Base-by-base conservation (phyloP, 1,140 invertebrate species). In the Lasaia peninsularis region DNA sequence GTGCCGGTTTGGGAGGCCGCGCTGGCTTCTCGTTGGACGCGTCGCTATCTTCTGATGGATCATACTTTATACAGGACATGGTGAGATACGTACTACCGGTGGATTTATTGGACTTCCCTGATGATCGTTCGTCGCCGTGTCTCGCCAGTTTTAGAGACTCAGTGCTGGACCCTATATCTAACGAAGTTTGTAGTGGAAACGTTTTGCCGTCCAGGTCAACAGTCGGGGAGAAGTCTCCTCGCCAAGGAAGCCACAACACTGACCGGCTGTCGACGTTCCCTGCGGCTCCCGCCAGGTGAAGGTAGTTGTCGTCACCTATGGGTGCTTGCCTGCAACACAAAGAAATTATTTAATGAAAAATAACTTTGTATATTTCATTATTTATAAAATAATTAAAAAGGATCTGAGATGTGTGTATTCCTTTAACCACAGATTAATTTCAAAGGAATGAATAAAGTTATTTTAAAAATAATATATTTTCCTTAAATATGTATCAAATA, bases 261-360 rank as follows among this genome's bases (percentile, higher is more conserved):
- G 68, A 63, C 1, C 75, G 73, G 51, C 68, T 67, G 37, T 75
- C 75, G 35, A 73, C 69, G 62, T 62, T 72, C 16, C 65, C 73
- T n/a, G 73, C 73, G 12, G 82, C 78, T 16, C 82, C 83, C 33
- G 79, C 82, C n/a, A 89, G 60, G 56, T 89, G 91, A 56, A 96
- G 90, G 80, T 97, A 96, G 83, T 96, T 96, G 80, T 96, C 95
- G 77, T 96, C 95, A 56, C 95, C 96, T 65, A 97, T 96, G 6
- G 96, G 96, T 49, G 95, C 94, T 91, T 96, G 94, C 68, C 94
- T 95, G 76, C 49, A 67, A 69, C 33, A 33, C 64, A 12, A 48
- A 56, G 51, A 60, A 40, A 53, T 21, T n/a, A n/a, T 28, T 28
- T 28, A 28, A 28, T 28, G 2, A 28, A 28, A 28, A 24, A 24